Conservation (phyloP, 2,113 vertebrate species). For the Hassar affinis region DNA sequence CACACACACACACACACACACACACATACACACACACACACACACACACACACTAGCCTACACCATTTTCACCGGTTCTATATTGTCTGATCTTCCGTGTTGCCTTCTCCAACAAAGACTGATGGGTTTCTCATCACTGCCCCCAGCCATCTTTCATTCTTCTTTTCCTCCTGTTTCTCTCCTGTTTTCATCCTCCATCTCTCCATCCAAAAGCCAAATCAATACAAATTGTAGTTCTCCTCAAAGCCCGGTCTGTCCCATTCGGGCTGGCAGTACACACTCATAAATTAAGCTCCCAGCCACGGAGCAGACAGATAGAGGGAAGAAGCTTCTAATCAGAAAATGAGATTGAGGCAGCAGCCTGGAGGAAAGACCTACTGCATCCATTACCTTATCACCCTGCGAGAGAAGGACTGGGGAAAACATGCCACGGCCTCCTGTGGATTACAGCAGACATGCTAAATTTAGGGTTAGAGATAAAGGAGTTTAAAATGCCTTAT, state of each 20-base stretch:
- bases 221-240: constrained; percentile 57
- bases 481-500: not conserved
- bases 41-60: constrained; percentile 13
- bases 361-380: constrained; percentile 36
- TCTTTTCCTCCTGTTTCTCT: constrained; percentile 47
- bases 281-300: constrained; percentile 56
- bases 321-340: constrained; percentile 53
- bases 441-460: constrained; percentile 23
- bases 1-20: too few relatives aligned
- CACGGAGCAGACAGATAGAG: constrained; percentile 36
- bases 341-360: constrained; percentile 45
- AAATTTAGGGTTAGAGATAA: constrained; percentile 13
- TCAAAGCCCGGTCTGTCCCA: constrained; percentile 32
- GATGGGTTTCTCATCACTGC: constrained; percentile 54
- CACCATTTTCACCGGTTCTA: constrained; percentile 13
- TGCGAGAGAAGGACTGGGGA: constrained; percentile 11
- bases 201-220: constrained; percentile 54
- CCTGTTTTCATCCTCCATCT: constrained; percentile 43
- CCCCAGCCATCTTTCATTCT: constrained; percentile 51
- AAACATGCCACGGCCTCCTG: constrained; percentile 15
- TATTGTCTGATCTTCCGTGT: constrained; percentile 38
- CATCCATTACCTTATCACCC: constrained; percentile 41
- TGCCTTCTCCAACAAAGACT: constrained; percentile 51
- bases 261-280: constrained; percentile 35
- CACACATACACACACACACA: not conserved